Evolutionary conservation across 2,888 invertebrate genomes (phyloP), one percentile per base, ranked within the genome.

Genomic region (Andrena bicolor): DNA sequence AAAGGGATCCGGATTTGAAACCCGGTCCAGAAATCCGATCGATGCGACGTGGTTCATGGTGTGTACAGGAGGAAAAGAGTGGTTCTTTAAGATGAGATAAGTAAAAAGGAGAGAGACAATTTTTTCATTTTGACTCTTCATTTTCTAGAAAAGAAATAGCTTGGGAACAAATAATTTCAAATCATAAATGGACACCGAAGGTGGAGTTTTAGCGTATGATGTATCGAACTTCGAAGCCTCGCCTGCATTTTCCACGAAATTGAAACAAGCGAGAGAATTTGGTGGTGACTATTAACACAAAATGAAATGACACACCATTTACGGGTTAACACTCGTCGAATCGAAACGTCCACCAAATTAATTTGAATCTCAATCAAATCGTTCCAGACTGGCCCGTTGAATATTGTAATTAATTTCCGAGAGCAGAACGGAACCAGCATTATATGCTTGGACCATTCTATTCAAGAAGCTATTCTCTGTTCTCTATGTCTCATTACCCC

Each of bases 331-430:
- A n/a, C 8, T 51, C 6, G n/a, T 41, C 5, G 41, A 41, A 41
- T 56, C 58, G 58, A 58, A 65, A 26, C 13, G 28, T 30, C 2
- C 26, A 4, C 4, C 1, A 16, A 51, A 56, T 68, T 72, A 68
- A 72, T 80, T 63, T 35, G 23, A 48, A 53, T 72, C 23, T 72
- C 72, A 35, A 49, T 72, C 48, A 63, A 53, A 56, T 51, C 53
- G 35, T 28, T 35, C n/a, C n/a, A n/a, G 13, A n/a, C n/a, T 13
- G 56, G 2, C n/a, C 28, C 48, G 60, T 53, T 51, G 49, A 56
- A 63, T 66, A 68, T 60, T 73, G 49, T 63, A 80, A 80, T 80
- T 80, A 80, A 80, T 80, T 80, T 81, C 74, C 69, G 53, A 30
- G 35, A 68, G 35, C 16, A 49, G 51, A 80, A 80, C 58, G 64